Evolutionary conservation across 2,113 vertebrate genomes (phyloP), one percentile per base, ranked within the genome.

Genomic region (Zosterops lateralis): DNA sequence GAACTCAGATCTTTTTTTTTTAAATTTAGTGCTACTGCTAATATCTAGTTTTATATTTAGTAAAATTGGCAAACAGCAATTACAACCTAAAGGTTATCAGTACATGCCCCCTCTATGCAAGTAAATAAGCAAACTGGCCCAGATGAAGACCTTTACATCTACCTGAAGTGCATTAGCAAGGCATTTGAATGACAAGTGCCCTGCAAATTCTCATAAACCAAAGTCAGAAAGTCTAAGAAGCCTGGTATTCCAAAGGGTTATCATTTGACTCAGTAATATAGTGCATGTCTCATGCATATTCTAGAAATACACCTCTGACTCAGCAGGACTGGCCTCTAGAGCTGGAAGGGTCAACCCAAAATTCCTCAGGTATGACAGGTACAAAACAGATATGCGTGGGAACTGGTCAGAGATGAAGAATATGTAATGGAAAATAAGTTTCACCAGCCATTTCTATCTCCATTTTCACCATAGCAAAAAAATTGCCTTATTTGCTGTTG

Each of bases 41-140:
- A 51, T 74, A 86, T 29, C 65, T 70, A 71, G n/a, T 38, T 90
- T 71, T 81, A 95, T 80, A 77, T 77, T 84, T 74, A 89, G 64
- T 16, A 90, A 86, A 77, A 81, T 12, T 47, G 44, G 24, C 29
- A 90, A 92, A 70, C 12, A 66, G 32, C 25, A 92, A 66, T 80
- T 70, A 75, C 15, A 88, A 24, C 60, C 50, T 58, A 77, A 88
- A 65, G 10, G 38, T 26, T 75, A 90, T 70, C 80, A 88, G 56
- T 21, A n/a, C 29, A 29, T n/a, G 32, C 10, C 75, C 22, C 20
- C 14, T 32, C 38, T 84, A 86, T 0, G 0, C 18, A 81, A 66
- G 17, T 62, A 93, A 90, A 53, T 82, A 34, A 47, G 28, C 18
- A 57, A 57, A 79, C 32, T 12, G 1, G 68, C 32, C 70, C 5